Conservation (phyloP, 2,113 vertebrate genomes). For the Climacteris rufus region DNA sequence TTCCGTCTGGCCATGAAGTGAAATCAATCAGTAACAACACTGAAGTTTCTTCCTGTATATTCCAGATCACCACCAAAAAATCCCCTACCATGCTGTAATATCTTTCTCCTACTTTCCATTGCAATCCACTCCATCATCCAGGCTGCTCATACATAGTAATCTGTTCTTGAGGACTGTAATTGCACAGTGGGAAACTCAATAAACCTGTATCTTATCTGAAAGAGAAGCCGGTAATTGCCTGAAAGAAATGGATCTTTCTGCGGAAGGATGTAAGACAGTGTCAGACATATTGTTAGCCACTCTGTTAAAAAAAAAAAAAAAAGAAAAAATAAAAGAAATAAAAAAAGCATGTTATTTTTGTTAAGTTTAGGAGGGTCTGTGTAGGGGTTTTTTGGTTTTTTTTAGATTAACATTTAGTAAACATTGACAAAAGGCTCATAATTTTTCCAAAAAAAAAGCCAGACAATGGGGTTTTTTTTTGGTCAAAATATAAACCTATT, state of each 20-base stretch:
- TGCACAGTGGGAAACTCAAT: constrained; percentile 40
- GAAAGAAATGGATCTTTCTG: constrained; percentile 10
- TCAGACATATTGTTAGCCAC: not conserved
- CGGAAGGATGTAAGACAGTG: not conserved
- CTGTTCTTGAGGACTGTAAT: not conserved
- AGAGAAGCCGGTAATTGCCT: constrained; percentile 14
- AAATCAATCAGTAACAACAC: not conserved
- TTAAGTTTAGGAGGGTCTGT: not conserved
- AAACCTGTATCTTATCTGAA: constrained; percentile 27
- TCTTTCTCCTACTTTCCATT: not conserved
- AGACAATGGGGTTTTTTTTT: not conserved
- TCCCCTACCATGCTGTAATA: accelerated
- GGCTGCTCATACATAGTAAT: not conserved
- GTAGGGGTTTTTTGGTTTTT: not conserved
- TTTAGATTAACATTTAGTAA: not conserved
- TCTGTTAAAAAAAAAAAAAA: not conserved
- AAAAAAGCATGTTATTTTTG: not conserved
- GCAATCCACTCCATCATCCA: not conserved
- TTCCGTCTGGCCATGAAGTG: not conserved
- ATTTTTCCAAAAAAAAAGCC: accelerated
- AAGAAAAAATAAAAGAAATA: no score
- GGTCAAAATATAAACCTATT: not conserved
- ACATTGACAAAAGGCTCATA: accelerated
- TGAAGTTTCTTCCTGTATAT: not conserved
- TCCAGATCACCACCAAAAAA: not conserved